A percentile compares a stretch with the other conserved stretches of the same genome.
These are phyloP conservation scores for Pithys albifrons DNA, from an alignment of 2,113 vertebrate genomes.

Conservation along the genomic window DNA sequence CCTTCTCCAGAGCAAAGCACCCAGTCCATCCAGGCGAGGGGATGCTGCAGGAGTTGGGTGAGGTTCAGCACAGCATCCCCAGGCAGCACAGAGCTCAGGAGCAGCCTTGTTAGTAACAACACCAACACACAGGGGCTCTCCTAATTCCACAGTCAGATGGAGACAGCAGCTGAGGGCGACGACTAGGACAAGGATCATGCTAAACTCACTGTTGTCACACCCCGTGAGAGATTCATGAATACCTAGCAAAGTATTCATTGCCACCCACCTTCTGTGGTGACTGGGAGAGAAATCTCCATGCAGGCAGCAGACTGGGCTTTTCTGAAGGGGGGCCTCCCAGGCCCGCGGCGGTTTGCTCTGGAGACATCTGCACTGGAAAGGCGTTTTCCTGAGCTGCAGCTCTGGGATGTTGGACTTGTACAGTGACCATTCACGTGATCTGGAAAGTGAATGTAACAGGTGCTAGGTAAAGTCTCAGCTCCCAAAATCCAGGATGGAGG, in stretches of 20 bases:
- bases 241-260: constrained; percentile 16
- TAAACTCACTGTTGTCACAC: not conserved
- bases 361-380: constrained; percentile 88
- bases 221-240: not conserved
- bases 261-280: constrained; percentile 96
- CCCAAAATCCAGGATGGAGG: not conserved
- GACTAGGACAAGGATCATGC: not conserved
- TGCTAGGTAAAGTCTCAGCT: not conserved
- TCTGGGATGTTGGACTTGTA: constrained; percentile 93
- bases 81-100: not conserved
- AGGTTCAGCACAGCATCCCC: not conserved
- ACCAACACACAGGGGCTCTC: not conserved
- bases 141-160: not conserved
- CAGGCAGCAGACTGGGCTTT: constrained; percentile 99
- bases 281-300: constrained; percentile 98
- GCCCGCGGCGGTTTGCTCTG: constrained; percentile 89
- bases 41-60: accelerated
- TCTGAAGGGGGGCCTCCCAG: constrained; percentile 94
- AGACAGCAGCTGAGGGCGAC: not conserved
- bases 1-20: not conserved
- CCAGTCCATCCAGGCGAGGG: not conserved
- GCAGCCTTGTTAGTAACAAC: constrained; percentile 26
- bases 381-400: constrained; percentile 88
- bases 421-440: constrained; percentile 99
- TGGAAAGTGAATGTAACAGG: constrained; percentile 76